A percentile compares a stretch with the other conserved stretches of the same genome.
These are phyloP conservation scores for Seira sanloemensis DNA, from an alignment of 2,888 invertebrate species.

Conservation along the genomic window DNA sequence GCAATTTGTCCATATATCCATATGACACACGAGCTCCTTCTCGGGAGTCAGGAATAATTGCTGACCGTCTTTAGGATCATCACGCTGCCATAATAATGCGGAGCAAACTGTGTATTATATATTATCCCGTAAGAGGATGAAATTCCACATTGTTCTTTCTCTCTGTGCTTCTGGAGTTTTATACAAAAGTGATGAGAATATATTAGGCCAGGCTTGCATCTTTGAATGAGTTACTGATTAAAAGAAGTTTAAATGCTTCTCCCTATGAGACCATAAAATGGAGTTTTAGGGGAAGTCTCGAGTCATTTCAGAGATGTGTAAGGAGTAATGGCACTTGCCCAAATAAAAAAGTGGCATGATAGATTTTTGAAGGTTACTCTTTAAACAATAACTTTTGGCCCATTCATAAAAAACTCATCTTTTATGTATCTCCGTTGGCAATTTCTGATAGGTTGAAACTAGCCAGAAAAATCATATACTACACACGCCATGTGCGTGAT, in stretches of 20 bases:
- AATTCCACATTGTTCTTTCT: neutral
- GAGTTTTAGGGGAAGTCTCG: neutral
- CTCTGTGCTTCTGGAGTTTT: constrained; percentile 2
- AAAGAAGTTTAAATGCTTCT: neutral
- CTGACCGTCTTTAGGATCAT: neutral
- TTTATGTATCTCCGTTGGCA: neutral
- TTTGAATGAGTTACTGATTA: neutral
- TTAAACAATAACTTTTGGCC: constrained; percentile 17
- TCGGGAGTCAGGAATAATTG: constrained; percentile 16
- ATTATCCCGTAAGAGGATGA: neutral
- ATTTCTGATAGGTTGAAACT: constrained; percentile 8
- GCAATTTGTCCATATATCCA: constrained; percentile 55
- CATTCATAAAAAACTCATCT: neutral
- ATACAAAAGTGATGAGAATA: neutral
- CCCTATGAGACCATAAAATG: neutral
- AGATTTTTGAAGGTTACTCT: constrained; percentile 32
- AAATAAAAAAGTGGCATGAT: constrained; percentile 3
- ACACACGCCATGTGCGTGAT: constrained; percentile 4
- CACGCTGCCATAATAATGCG: neutral
- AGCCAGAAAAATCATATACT: constrained; percentile 12
- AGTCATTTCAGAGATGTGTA: neutral
- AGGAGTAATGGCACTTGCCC: neutral
- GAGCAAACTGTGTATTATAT: neutral
- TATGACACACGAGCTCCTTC: constrained; percentile 50
- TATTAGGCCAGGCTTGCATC: neutral